These are phyloP conservation scores for Dendrolimus houi DNA, from an alignment of 2,888 invertebrate species.

Conservation along the genomic window DNA sequence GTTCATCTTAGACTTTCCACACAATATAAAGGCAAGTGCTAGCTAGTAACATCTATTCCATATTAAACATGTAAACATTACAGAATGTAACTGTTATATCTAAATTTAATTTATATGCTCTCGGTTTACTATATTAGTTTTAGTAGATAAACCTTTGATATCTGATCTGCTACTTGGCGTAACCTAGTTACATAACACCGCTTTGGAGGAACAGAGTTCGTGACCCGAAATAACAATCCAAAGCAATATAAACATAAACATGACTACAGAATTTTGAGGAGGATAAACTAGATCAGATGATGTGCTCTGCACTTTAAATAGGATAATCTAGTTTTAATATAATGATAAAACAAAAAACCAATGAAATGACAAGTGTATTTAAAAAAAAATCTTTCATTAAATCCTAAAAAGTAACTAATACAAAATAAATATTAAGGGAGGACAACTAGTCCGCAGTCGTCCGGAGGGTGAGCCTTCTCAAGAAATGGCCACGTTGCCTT, in stretches of 20 bases:
- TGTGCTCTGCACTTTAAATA: background rate
- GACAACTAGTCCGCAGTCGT: no score
- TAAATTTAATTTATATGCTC: background rate
- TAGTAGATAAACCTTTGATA: background rate
- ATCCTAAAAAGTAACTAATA: no score
- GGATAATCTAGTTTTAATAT: background rate
- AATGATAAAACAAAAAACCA: background rate
- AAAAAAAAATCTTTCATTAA: no score
- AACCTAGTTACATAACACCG: background rate
- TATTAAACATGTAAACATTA: no score
- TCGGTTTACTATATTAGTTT: background rate
- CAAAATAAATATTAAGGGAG: no score
- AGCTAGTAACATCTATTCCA: no score
- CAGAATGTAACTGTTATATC: no score
- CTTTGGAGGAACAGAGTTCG: background rate
- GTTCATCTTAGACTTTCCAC: no score
- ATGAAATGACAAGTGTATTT: no score
- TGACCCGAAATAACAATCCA: background rate
- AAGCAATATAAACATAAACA: constrained; percentile 1
- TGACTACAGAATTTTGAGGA: background rate
- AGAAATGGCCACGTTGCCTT: no score
- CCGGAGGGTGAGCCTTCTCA: no score
- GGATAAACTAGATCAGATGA: background rate
- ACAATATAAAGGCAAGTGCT: no score
- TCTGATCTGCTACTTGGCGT: background rate